These are phyloP conservation scores for Sarcophaga subvicina DNA, from an alignment of 2,888 invertebrate genomes.

Conservation along the genomic window DNA sequence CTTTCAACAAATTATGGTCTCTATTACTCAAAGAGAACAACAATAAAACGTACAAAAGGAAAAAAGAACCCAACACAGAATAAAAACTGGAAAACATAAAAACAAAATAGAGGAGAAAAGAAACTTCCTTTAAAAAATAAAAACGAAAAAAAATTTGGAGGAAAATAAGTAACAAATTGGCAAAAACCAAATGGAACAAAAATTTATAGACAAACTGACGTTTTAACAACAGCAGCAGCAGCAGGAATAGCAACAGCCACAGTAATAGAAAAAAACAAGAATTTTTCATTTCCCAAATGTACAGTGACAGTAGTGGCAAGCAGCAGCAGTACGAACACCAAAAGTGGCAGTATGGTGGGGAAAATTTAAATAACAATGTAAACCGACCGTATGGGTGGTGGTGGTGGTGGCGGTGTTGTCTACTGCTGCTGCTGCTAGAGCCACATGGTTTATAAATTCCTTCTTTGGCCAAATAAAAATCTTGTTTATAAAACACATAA, in stretches of 20 bases:
- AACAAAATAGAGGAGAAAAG: constrained; percentile 12
- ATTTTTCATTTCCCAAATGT: not conserved
- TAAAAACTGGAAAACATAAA: constrained; percentile 14
- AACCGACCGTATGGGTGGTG: constrained; percentile 15
- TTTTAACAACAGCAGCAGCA: constrained; percentile 30
- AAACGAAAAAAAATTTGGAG: constrained; percentile 20
- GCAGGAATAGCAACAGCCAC: not conserved
- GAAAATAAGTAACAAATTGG: constrained; percentile 35
- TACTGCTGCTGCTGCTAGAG: constrained; percentile 28
- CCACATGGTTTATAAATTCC: constrained; percentile 46
- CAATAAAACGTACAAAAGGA: constrained; percentile 4
- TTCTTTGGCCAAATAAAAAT: constrained; percentile 55
- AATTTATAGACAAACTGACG: constrained; percentile 66
- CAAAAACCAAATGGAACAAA: constrained; percentile 44
- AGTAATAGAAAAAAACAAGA: not conserved
- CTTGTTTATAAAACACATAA: constrained; percentile 66
- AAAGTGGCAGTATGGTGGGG: not conserved
- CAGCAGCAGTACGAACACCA: not conserved
- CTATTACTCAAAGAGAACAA: constrained; percentile 49
- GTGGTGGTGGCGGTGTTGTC: constrained; percentile 19
- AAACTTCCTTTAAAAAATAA: not conserved
- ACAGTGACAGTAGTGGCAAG: not conserved
- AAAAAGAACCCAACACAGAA: not conserved
- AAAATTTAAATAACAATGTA: constrained; percentile 56
- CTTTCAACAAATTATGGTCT: constrained; percentile 61